Conservation (phyloP, 2,888 invertebrate species). For the Atethmia centrago region DNA sequence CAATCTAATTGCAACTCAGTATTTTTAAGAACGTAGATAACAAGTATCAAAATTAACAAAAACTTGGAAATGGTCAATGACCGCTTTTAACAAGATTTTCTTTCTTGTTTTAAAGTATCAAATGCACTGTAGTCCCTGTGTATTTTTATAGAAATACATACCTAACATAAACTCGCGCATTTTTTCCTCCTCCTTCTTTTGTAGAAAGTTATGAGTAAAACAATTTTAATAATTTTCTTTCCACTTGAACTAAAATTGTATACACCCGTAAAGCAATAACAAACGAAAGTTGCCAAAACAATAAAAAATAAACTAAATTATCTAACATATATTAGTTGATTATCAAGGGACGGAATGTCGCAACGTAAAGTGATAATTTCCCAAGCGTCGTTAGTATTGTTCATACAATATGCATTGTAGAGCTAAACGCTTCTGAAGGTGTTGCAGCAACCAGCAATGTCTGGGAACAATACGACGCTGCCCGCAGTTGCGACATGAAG, state of each 20-base stretch:
- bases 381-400: slow-evolving; percentile 64
- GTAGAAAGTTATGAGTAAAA: not conserved
- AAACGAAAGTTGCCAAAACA: not conserved
- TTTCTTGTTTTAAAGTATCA: not conserved
- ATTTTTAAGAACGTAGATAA: not conserved
- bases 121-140: not conserved
- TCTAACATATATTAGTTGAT: slow-evolving; percentile 39
- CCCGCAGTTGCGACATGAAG: slow-evolving; percentile 52
- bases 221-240: not conserved
- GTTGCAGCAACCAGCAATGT: slow-evolving; percentile 57
- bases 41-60: not conserved
- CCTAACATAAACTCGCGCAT: too few species aligned
- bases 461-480: slow-evolving; percentile 54
- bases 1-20: slow-evolving; percentile 33
- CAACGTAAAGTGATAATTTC: slow-evolving; percentile 58
- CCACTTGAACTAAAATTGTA: not conserved
- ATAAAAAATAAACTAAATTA: slow-evolving; percentile 7
- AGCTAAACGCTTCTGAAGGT: slow-evolving; percentile 23
- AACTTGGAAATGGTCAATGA: slow-evolving; percentile 11
- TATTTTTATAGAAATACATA: not conserved
- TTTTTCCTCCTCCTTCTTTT: not conserved
- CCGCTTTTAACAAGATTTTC: not conserved
- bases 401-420: slow-evolving; percentile 71
- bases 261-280: not conserved
- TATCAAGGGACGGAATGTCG: slow-evolving; percentile 42